Conservation (phyloP, 2,888 invertebrate species). For the Hypercompe scribonia region DNA sequence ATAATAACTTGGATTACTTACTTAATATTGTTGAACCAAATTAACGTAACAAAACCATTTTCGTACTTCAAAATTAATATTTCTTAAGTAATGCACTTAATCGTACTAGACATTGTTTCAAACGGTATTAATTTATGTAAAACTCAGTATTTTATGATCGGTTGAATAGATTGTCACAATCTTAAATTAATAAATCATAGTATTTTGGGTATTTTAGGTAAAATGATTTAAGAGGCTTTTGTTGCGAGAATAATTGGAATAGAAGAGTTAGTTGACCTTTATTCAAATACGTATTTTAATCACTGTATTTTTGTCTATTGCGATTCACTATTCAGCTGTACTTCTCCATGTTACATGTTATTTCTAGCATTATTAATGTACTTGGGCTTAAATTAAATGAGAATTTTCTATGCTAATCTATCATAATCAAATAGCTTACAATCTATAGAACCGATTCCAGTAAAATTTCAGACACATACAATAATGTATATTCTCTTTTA, state of each 20-base stretch:
- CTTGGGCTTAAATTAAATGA: too few species aligned
- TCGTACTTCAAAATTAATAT: background rate
- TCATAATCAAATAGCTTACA: too few species aligned
- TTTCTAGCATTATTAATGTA: too few species aligned
- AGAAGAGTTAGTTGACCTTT: background rate
- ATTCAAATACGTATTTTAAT: background rate
- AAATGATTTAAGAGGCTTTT: too few species aligned
- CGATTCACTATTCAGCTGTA: too few species aligned
- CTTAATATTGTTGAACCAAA: conserved; percentile 20
- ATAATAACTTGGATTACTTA: conserved; percentile 20
- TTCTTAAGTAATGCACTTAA: background rate
- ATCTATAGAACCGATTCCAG: too few species aligned
- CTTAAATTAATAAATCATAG: background rate
- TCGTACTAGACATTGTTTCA: conserved; percentile 1
- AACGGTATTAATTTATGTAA: background rate
- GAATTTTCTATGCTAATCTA: too few species aligned
- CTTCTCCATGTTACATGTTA: background rate
- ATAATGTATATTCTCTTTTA: too few species aligned
- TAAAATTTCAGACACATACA: too few species aligned
- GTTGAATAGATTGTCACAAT: background rate
- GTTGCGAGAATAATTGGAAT: too few species aligned
- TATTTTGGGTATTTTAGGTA: background rate
- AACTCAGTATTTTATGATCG: background rate
- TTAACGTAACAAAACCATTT: conserved; percentile 8
- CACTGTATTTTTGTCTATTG: background rate